Evolutionary conservation across 2,888 invertebrate species (phyloP), one percentile per base, ranked within the genome.

Genomic region (Drosophila kanekoi): DNA sequence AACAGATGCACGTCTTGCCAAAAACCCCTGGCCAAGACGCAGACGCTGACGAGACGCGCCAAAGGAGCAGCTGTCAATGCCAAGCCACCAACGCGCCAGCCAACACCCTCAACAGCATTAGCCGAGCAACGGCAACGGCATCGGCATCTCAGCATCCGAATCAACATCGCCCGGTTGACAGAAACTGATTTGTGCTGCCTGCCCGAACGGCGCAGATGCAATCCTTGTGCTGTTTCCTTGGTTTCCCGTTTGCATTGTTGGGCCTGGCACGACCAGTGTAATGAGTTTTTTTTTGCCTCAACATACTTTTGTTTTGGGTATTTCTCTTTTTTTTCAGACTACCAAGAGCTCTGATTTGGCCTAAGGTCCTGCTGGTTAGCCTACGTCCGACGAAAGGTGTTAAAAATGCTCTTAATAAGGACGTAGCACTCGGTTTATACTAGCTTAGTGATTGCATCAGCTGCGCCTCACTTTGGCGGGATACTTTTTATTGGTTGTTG

Each of bases 71-170:
- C 89, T 89, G 82, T 73, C 72, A 77, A 76, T 76, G 59, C 53
- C 67, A 70, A 89, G 89, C 84, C 89, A 82, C 89, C 87, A 88
- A 83, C 86, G 79, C 85, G 81, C 87, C 85, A 87, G 82, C 80
- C 89, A 80, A 77, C 81, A 79, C 70, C 79, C 81, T 71, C 81
- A 81, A 57, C 45, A 65, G 52, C 77, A 70, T 74, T 66, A 70
- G 73, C 51, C 71, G 44, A 64, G 47, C 67, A 41, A 23, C 63
- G 13, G 47, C 67, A 41, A 23, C 63, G 13, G 58, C 43, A 67
- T 16, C 16, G 14, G 13, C 11, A 38, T 48, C 57, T 52, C 60
- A 60, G 61, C 75, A 43, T 53, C 67, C 28, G 28, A 28, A 16
- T 38, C 53, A 54, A 16, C 57, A 16, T 45, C 68, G 41, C 48